Base-by-base conservation (phyloP, 1,140 invertebrate genomes). In the Wasmannia auropunctata region DNA sequence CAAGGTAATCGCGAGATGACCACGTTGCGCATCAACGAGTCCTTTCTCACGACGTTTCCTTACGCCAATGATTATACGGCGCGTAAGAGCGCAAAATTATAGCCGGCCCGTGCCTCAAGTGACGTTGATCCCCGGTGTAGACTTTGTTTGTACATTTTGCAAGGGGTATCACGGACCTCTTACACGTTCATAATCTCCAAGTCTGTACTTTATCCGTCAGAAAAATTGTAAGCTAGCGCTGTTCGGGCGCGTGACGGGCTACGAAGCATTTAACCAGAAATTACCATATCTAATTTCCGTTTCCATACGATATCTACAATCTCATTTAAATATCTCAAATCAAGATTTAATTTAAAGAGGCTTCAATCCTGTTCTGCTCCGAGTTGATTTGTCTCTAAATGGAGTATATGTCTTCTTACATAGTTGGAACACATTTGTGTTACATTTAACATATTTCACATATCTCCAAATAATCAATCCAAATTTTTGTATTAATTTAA, bases 21-120 rank as follows among this genome's bases (percentile, higher is more conserved):
- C 91, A 90, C 34, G 63, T 89, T 88, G 90, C 63, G 87, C 90
- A 85, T 80, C 81, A 25, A 11, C 14, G 37, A 74, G 58, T 86
- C 63, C 74, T 83, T 81, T 88, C 89, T 91, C 88, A 86, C 89
- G 88, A 79, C 83, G 74, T 83, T 89, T 46, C 58, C 31, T 84
- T 80, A 67, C 79, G 67, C 70, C 37, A 87, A 51, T 60, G 46
- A 69, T 86, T 85, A 58, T 31, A 67, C 56, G 67, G 75, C 65
- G 72, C 25, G 37, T 67, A 58, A 58, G 62, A 77, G 46, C 31
- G 77, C 70, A 81, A 58, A 54, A 80, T 80, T 80, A 80, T 56
- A 80, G 77, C 77, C 77, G n/a, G 77, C 77, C 63, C 77, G n/a
- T 69, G 63, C 62, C 16, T 80, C 63, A 56, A 80, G 62, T 80